Evolutionary conservation across 2,113 vertebrate species (phyloP), one percentile per base, ranked within the genome.

Genomic region (Neofelis nebulosa): DNA sequence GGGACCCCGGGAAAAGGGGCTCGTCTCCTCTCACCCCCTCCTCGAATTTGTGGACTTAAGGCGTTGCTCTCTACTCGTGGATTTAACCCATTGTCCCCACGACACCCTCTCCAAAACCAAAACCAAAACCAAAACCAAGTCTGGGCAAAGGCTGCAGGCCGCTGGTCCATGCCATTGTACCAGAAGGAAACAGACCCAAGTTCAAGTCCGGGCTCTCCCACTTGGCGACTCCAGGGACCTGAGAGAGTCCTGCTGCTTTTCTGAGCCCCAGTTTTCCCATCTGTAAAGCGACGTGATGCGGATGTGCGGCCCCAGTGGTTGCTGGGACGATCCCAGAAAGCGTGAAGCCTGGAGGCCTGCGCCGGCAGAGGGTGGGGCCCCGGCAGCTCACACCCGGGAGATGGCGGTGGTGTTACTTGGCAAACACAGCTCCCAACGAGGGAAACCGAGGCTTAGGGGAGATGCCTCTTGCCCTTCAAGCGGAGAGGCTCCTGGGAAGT

Each of bases 341-440:
- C 11, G 0, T 0, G 18, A 16, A 23, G 25, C 27, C 52, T 23
- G 4, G 66, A 15, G 78, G 48, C 55, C 5, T 9, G 38, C 15
- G 57, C n/a, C 0, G 14, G 57, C 4, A 1, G 29, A 7, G 3
- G 2, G 8, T 9, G 15, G 76, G 13, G 61, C 21, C 71, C 7
- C 0, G 1, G 57, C 0, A 7, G 15, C 63, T 25, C 25, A 5
- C 1, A 12, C 7, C 0, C 1, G 5, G 7, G 0, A 8, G n/a
- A 18, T 16, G 7, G 15, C 4, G 8, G 52, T 33, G 4, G 31
- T 23, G 5, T 79, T 21, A 16, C 15, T 16, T 27, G 36, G 48
- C 57, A 61, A 52, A 45, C 29, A 16, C 33, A 45, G 50, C 15
- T 76, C 31, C 86, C 12, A 5, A 57, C 3, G 2, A 13, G 19